Conservation (phyloP, 2,888 invertebrate species). For the Campoletis raptor region DNA sequence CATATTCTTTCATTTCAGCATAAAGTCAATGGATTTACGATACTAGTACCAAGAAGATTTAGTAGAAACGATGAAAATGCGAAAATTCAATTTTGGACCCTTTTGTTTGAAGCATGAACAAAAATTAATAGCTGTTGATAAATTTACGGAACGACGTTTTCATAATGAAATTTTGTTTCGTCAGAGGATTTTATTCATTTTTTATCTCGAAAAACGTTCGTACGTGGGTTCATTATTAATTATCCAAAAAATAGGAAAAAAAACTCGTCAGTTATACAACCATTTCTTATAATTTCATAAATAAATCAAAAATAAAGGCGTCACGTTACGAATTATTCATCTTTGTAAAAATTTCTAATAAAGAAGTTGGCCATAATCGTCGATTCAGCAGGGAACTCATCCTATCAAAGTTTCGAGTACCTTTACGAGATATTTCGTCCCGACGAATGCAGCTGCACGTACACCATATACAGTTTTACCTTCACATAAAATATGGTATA, state of each 20-base stretch:
- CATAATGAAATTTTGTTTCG: background rate
- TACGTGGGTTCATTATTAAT: too few species aligned
- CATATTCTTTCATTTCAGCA: background rate
- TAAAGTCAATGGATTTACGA: background rate
- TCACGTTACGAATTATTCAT: conserved; percentile 14
- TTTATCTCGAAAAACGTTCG: background rate
- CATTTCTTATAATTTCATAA: background rate
- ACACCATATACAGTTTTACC: conserved; percentile 42
- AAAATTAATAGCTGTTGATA: background rate
- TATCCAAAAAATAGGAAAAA: background rate
- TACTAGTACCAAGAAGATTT: background rate
- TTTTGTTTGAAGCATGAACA: background rate
- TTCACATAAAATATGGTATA: conserved; percentile 28
- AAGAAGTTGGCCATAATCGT: conserved; percentile 33
- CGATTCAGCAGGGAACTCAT: conserved; percentile 22
- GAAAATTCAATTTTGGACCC: background rate
- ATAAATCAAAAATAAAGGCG: background rate
- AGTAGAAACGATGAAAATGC: background rate
- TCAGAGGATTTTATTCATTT: too few species aligned
- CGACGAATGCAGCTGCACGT: conserved; percentile 48
- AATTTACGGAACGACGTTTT: background rate
- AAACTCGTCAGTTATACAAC: background rate
- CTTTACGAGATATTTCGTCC: conserved; percentile 27
- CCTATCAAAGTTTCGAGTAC: conserved; percentile 28
- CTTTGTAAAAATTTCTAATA: background rate